Conservation (phyloP, 2,113 vertebrate genomes). For the Pterocles burchelli region DNA sequence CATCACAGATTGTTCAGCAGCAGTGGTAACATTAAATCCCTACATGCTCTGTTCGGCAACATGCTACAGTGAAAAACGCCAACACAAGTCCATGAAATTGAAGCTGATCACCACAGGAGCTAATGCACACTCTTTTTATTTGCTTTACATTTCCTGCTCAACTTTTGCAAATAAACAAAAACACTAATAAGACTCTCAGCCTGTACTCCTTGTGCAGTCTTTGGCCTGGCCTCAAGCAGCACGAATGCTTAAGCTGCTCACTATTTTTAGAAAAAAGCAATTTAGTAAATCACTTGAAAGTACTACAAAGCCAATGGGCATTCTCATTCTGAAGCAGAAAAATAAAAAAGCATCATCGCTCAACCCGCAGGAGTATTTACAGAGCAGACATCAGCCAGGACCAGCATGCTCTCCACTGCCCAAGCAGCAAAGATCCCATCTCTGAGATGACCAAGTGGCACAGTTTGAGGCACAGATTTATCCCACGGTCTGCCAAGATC, state of each 20-base stretch:
- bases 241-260: background rate
- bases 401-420: background rate
- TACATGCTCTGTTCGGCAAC: background rate
- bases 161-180: background rate
- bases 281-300: conserved; percentile 7
- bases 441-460: background rate
- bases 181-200: background rate
- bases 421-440: background rate
- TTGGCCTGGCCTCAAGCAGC: background rate
- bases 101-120: background rate
- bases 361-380: background rate
- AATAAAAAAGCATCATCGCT: background rate
- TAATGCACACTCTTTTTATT: background rate
- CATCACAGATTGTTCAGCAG: background rate
- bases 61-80: background rate
- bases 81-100: background rate
- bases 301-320: background rate
- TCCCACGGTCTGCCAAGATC: background rate
- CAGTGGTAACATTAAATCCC: background rate
- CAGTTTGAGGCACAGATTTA: background rate
- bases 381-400: background rate
- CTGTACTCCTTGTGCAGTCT: background rate
- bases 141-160: background rate
- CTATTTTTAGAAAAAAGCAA: conserved; percentile 24
- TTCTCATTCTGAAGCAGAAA: background rate